These are phyloP conservation scores for Vollenhovia emeryi DNA, from an alignment of 1,140 invertebrate species.

Conservation along the genomic window DNA sequence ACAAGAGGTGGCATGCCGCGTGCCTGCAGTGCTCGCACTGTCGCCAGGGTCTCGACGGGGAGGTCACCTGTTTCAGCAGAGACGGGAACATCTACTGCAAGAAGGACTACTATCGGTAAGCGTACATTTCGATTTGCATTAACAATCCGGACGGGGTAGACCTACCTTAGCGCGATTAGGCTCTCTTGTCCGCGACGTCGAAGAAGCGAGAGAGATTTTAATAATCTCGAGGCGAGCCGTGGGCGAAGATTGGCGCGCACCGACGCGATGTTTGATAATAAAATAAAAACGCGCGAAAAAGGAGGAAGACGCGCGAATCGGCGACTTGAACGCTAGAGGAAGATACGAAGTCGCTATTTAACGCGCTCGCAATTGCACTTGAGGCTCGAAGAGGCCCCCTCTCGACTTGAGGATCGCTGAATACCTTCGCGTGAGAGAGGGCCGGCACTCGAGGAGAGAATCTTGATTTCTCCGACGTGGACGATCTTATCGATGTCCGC, in stretches of 20 bases:
- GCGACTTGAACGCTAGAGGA: not conserved
- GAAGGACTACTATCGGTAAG: constrained; percentile 98
- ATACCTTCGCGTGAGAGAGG: constrained; percentile 12
- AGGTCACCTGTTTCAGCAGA: constrained; percentile 96
- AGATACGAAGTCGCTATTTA: constrained; percentile 23
- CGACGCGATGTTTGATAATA: not conserved
- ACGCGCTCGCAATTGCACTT: constrained; percentile 18
- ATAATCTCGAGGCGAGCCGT: not conserved
- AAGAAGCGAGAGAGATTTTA: not conserved
- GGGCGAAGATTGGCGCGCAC: not conserved
- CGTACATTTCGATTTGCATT: constrained; percentile 61
- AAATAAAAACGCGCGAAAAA: not conserved
- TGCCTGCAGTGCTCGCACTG: constrained; percentile 97
- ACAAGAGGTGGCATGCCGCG: constrained; percentile 96
- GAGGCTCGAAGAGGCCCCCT: not conserved
- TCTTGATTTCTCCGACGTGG: not conserved
- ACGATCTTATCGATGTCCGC: constrained; percentile 1
- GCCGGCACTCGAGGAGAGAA: not conserved
- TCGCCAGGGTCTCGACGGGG: constrained; percentile 94
- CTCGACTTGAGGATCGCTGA: not conserved
- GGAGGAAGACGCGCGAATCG: not conserved
- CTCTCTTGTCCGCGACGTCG: not conserved
- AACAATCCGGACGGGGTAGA: not conserved
- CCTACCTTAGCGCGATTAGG: not conserved
- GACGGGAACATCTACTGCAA: constrained; percentile 99